Conservation (phyloP, 2,888 invertebrate genomes). For the Ptilodon capucinus region DNA sequence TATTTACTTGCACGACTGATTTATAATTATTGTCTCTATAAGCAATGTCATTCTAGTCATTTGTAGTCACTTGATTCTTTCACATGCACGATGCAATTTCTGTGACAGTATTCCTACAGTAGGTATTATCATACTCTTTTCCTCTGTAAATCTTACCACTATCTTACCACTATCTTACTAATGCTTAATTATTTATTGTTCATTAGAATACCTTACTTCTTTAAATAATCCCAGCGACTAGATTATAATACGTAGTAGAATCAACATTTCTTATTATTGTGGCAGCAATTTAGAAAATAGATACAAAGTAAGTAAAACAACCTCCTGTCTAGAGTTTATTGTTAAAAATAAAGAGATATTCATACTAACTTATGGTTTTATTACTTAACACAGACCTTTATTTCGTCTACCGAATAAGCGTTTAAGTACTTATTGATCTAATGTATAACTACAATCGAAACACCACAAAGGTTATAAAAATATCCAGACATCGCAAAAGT, state of each 20-base stretch:
- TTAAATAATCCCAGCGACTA: slow-evolving; percentile 29
- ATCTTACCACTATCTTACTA: slow-evolving; percentile 26
- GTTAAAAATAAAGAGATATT: slow-evolving; percentile 79
- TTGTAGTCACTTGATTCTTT: slow-evolving; percentile 17
- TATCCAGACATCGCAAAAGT: no score
- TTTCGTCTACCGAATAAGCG: no score
- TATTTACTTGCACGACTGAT: slow-evolving; percentile 19
- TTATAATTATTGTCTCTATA: slow-evolving; percentile 23
- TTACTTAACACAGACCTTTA: no score
- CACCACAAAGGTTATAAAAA: no score
- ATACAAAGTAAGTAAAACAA: slow-evolving; percentile 61
- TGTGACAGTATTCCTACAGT: slow-evolving; percentile 29
- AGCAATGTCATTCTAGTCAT: slow-evolving; percentile 14
- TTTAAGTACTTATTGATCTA: no score
- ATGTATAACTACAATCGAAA: no score
- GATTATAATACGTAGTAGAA: slow-evolving; percentile 29
- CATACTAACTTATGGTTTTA: slow-evolving; percentile 62
- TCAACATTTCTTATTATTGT: slow-evolving; percentile 48
- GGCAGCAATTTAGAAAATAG: slow-evolving; percentile 50
- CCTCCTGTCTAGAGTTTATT: slow-evolving; percentile 79
- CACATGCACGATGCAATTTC: slow-evolving; percentile 17
- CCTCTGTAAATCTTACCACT: slow-evolving; percentile 28
- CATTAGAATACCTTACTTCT: slow-evolving; percentile 32
- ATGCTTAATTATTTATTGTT: slow-evolving; percentile 41
- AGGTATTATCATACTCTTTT: slow-evolving; percentile 23